Base-by-base conservation (phyloP, 2,888 invertebrate species). In the Macropis europaea region DNA sequence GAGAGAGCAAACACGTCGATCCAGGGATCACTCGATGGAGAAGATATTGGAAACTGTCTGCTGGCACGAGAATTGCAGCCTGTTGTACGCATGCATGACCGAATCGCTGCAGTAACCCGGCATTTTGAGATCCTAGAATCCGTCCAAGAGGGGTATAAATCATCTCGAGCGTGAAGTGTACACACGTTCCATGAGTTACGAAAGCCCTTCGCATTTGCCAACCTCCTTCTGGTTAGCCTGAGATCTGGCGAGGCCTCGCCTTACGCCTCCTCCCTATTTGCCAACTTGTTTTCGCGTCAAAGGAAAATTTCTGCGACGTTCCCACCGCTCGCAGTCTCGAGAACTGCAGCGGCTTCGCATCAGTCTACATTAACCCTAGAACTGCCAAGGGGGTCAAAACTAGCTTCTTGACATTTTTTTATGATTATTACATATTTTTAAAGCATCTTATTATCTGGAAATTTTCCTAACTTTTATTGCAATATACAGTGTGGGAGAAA, bases 111-210 rank as follows among this genome's bases (percentile, higher is more conserved):
- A 61, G 52, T 50, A 69, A 57, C 38, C 43, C 38, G 34, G 30
- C 71, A 71, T 71, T 75, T 75, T 32, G 53, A 61, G 63, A 73
- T 48, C 54, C 54, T 38, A 66, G 59, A 77, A 72, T 67, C 66
- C 60, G 52, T 45, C 36, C 40, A 61, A 75, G 60, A 53, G 67
- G n/a, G 66, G 40, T 68, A 64, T 61, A 57, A 69, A 74, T 77
- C 69, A 78, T 63, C 56, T 81, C 67, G 59, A 80, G 80, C 81
- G 76, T 78, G 56, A 81, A 80, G 71, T 80, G 68, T 80, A 80
- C 66, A 80, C 64, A 77, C 62, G 61, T 28, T 34, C 24, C 53
- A 26, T n/a, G 57, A 43, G 59, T 59, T 69, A 56, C 32, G 32
- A 22, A 43, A 40, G 52, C 47, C 56, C 75, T 69, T 40, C 48